A percentile compares a stretch with the other conserved stretches of the same genome.
Evolutionary conservation across 1,140 invertebrate species (phyloP).

Genomic region (Procambarus clarkii): DNA sequence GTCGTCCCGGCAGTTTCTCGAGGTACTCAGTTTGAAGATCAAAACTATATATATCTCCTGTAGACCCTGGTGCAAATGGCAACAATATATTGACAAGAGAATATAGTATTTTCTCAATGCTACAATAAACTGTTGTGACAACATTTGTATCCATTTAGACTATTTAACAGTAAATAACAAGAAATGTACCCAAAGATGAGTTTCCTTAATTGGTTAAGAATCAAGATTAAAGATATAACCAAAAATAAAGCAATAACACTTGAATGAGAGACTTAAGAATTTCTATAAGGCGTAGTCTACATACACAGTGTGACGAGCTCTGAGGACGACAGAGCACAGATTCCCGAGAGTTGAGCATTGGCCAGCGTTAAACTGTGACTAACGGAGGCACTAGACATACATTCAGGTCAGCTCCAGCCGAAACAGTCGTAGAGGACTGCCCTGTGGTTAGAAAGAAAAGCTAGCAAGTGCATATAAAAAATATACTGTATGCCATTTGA

Average conservation of each 20-base stretch:
- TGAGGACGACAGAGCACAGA: slow-evolving; percentile 39
- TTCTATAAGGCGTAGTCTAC: background rate
- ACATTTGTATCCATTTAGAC: no score
- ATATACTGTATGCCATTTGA: no score
- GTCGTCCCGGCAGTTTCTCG: slow-evolving; percentile 26
- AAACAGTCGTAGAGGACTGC: background rate
- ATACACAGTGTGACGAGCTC: slow-evolving; percentile 32
- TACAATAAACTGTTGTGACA: no score
- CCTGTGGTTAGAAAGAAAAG: background rate
- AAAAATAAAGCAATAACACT: background rate
- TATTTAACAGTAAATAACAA: no score
- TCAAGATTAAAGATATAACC: background rate
- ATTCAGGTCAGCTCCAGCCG: slow-evolving; percentile 1
- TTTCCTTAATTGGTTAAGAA: no score
- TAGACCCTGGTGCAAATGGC: slow-evolving; percentile 22
- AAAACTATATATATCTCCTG: slow-evolving; percentile 26
- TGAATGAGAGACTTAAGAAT: no score
- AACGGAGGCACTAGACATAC: background rate
- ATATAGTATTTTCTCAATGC: no score
- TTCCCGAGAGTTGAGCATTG: slow-evolving; percentile 19
- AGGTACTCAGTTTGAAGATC: slow-evolving; percentile 27
- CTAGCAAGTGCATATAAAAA: no score
- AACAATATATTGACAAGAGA: no score
- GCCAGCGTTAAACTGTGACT: background rate
- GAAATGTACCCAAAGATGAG: no score